phyloP scores from a whole-genome alignment of 2,113 vertebrate genomes.

The Scopus umbretta region DNA sequence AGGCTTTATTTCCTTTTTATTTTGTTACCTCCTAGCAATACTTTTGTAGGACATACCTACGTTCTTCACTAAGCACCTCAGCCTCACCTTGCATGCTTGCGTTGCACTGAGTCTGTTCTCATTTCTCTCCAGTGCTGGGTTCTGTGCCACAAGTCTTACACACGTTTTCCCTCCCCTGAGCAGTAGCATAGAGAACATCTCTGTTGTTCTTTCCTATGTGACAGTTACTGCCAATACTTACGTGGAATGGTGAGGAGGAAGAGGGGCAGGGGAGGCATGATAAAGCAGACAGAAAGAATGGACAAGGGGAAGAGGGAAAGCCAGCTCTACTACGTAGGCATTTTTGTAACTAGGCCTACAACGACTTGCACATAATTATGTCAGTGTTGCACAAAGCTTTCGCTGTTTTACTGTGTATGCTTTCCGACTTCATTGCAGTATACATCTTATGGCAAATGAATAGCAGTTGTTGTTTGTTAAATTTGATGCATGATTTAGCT shows the following conservation, averaged over 20 bases:
- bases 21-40: neutral
- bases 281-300: neutral
- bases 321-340: neutral
- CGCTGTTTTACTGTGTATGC: neutral
- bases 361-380: neutral
- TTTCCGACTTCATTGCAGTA: neutral
- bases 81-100: neutral
- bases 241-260: neutral
- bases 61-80: neutral
- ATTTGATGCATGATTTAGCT: neutral
- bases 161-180: neutral
- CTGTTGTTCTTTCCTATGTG: neutral
- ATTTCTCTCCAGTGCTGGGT: neutral
- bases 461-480: neutral
- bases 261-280: neutral
- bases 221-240: neutral
- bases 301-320: neutral
- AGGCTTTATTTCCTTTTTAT: neutral
- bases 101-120: neutral
- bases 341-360: neutral
- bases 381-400: neutral
- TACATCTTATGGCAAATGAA: neutral
- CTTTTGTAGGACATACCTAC: neutral
- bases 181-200: neutral
- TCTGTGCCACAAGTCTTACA: neutral